Evolutionary conservation across 2,113 vertebrate genomes (phyloP).

Genomic region (Cyanoliseus patagonus): DNA sequence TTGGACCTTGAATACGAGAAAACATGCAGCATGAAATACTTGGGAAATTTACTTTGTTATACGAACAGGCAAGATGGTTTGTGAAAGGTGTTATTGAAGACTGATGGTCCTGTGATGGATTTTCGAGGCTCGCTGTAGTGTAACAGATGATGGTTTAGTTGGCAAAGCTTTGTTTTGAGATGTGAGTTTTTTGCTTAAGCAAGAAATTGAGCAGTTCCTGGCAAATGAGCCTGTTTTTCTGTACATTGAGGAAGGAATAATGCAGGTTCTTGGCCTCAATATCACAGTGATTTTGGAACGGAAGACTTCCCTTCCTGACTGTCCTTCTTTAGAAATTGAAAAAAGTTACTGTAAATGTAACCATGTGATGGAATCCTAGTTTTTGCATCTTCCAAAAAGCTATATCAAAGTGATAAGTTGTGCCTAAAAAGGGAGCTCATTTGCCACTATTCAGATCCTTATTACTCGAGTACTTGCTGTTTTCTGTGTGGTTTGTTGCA

Average conservation of each 20-base stretch:
- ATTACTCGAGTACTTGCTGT: not conserved
- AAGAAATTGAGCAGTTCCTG: not conserved
- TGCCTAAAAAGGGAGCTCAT: conserved; percentile 4
- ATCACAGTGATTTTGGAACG: not conserved
- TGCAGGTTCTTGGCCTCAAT: not conserved
- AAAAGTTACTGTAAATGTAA: not conserved
- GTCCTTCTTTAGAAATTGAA: not conserved
- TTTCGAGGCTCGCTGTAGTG: not conserved
- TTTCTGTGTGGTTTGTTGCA: not conserved
- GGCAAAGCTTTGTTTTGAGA: not conserved
- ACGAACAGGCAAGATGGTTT: not conserved
- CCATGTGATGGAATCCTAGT: not conserved
- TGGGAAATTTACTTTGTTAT: not conserved
- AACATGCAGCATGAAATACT: rapidly evolving
- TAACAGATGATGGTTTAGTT: not conserved
- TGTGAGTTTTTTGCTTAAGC: not conserved
- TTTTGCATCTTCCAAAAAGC: not conserved
- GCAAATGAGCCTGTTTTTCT: not conserved
- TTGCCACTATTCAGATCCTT: conserved; percentile 17
- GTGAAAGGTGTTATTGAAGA: not conserved
- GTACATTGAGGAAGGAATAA: not conserved
- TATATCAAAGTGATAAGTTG: not conserved
- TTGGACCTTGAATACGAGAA: not conserved
- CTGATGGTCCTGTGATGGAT: not conserved
- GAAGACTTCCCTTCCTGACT: not conserved